Evolutionary conservation across 2,113 vertebrate species (phyloP).

Genomic region (Pelodiscus sinensis): DNA sequence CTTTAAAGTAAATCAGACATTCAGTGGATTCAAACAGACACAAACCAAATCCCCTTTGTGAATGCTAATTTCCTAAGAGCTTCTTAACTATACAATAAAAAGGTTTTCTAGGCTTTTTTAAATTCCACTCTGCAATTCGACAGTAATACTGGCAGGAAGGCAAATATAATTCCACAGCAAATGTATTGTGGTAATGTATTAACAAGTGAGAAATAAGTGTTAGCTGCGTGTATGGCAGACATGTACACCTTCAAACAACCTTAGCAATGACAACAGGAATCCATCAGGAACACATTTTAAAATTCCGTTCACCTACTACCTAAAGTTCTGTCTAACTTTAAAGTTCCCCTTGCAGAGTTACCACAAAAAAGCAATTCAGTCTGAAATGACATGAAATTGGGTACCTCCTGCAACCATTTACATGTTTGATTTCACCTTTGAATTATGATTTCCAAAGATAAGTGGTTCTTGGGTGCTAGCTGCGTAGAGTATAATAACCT

Average conservation of each 20-base stretch:
- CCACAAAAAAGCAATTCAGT: not conserved
- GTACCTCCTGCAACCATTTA: not conserved
- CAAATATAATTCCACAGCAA: not conserved
- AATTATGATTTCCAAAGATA: not conserved
- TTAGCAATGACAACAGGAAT: not conserved
- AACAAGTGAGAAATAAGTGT: not conserved
- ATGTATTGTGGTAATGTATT: accelerated
- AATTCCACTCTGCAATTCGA: not conserved
- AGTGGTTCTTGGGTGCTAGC: not conserved
- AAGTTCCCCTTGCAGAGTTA: not conserved
- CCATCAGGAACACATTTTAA: not conserved
- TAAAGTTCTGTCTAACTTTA: not conserved
- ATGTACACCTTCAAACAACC: not conserved
- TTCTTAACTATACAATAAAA: not conserved
- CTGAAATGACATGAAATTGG: not conserved
- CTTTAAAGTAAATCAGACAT: slow-evolving; percentile 2
- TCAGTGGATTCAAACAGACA: not conserved
- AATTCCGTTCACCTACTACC: not conserved
- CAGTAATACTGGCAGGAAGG: not conserved
- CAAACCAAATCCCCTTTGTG: not conserved
- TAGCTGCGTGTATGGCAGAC: not conserved
- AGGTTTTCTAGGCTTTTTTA: not conserved
- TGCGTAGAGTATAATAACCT: not conserved
- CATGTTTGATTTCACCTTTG: slow-evolving; percentile 16
- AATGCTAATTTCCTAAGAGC: slow-evolving; percentile 15